These are phyloP conservation scores for Watsonalla binaria DNA, from an alignment of 2,888 invertebrate genomes.

Conservation along the genomic window DNA sequence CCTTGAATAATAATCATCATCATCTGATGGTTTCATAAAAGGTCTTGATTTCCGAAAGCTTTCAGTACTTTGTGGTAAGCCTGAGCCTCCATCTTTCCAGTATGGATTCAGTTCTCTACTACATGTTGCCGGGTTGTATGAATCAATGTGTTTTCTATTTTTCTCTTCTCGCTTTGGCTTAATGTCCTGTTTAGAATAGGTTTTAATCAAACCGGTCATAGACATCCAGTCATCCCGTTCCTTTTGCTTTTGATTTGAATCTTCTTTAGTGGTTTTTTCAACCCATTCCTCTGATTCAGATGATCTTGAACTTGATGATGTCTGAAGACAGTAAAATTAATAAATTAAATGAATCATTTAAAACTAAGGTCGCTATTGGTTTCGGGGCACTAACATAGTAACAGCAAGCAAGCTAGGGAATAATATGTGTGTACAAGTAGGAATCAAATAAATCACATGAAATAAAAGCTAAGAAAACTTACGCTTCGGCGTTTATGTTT, in stretches of 20 bases:
- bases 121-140: slow-evolving; percentile 85
- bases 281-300: slow-evolving; percentile 79
- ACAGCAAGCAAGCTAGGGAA: too few species aligned
- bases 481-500: slow-evolving; percentile 35
- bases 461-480: slow-evolving; percentile 17
- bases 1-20: slow-evolving; percentile 46
- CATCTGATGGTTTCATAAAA: slow-evolving; percentile 60
- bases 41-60: slow-evolving; percentile 51
- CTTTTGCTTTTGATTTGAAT: slow-evolving; percentile 7
- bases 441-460: not conserved
- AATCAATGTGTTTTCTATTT: slow-evolving; percentile 74
- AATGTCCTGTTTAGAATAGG: slow-evolving; percentile 65
- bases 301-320: slow-evolving; percentile 43
- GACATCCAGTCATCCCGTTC: slow-evolving; percentile 91
- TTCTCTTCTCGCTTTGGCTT: slow-evolving; percentile 71
- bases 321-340: slow-evolving; percentile 27
- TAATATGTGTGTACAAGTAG: too few species aligned
- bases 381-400: too few species aligned
- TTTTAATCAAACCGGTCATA: slow-evolving; percentile 74
- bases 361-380: not conserved
- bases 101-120: slow-evolving; percentile 92
- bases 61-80: slow-evolving; percentile 81
- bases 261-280: slow-evolving; percentile 60
- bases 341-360: slow-evolving; percentile 1
- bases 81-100: slow-evolving; percentile 94